These are phyloP conservation scores for Pinctada fucata DNA, from an alignment of 2,888 invertebrate species.

Conservation along the genomic window DNA sequence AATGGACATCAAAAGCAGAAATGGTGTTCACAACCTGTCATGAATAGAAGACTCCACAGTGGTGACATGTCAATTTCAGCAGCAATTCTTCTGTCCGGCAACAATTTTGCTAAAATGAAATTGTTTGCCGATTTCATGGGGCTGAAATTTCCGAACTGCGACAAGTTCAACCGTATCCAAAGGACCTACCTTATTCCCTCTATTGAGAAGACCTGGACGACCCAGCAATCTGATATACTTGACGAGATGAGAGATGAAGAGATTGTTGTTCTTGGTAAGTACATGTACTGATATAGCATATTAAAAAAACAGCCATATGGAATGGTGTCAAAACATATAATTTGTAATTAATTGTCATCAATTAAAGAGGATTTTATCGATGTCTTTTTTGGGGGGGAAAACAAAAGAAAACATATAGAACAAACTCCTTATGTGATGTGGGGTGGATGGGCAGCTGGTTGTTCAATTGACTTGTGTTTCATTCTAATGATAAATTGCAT, in stretches of 20 bases:
- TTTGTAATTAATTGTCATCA: no score
- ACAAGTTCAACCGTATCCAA: conserved; percentile 24
- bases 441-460: no score
- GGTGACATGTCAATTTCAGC: conserved; percentile 26
- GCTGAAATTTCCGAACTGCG: neutral
- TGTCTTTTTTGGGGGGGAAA: no score
- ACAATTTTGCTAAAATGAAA: conserved; percentile 32
- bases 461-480: no score
- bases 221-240: neutral
- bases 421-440: no score
- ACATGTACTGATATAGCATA: no score
- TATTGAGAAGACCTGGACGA: conserved; percentile 14
- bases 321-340: no score
- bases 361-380: no score
- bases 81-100: conserved; percentile 27
- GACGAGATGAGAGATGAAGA: neutral
- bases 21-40: conserved; percentile 33
- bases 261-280: conserved; percentile 3
- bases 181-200: conserved; percentile 25
- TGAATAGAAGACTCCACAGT: conserved; percentile 29
- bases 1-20: conserved; percentile 7
- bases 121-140: conserved; percentile 21
- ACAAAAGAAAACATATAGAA: neutral
- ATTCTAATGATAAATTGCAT: no score
- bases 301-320: no score